phyloP scores from a whole-genome alignment of 1,140 invertebrate species.

The Leptinotarsa undecemlineata region DNA sequence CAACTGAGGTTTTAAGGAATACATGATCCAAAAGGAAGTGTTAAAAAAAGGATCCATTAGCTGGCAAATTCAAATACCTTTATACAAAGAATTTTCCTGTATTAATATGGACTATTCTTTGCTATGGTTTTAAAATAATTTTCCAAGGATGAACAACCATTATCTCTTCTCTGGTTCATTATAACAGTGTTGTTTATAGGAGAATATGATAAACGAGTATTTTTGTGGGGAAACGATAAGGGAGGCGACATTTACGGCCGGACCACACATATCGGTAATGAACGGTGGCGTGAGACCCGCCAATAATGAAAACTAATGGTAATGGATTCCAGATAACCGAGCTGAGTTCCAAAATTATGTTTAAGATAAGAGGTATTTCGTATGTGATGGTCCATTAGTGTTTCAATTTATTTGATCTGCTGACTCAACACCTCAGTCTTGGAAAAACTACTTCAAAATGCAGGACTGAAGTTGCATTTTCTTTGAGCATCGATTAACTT shows the following conservation, averaged over 20 bases:
- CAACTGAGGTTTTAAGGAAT: too few species aligned
- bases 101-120: too few species aligned
- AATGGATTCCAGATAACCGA: background rate
- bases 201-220: background rate
- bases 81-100: too few species aligned
- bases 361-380: background rate
- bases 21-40: too few species aligned
- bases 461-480: too few species aligned
- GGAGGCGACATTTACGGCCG: constrained; percentile 1
- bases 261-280: background rate
- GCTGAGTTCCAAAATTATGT: background rate
- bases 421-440: background rate
- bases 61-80: too few species aligned
- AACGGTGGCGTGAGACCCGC: background rate
- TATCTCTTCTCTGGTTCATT: background rate
- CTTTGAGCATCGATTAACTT: too few species aligned
- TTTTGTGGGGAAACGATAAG: constrained; percentile 3
- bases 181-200: background rate
- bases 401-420: background rate
- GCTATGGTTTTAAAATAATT: background rate
- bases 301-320: background rate
- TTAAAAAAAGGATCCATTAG: too few species aligned
- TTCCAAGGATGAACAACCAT: background rate
- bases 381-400: background rate
- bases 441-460: too few species aligned